Evolutionary conservation across 2,113 vertebrate species (phyloP), one percentile per base, ranked within the genome.

Genomic region (Syngnathus typhle): DNA sequence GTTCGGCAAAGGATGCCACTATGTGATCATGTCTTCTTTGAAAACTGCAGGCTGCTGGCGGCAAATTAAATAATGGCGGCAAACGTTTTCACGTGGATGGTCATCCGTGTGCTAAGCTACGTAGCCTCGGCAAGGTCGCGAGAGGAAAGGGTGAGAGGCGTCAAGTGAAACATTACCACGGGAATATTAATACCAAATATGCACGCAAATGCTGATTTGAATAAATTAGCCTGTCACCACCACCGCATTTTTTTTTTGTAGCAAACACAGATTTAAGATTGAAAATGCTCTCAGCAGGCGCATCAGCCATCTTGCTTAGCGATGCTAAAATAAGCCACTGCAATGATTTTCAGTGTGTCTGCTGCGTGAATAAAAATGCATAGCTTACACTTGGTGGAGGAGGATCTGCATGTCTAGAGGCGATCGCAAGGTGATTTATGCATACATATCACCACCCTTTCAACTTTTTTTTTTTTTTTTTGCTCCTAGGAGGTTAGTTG

Each of bases 361-460:
- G 55, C 60, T 49, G 55, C 60, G 47, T 62, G 69, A 52, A 73
- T 71, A 62, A 65, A 75, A 66, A 69, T 72, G 61, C 52, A 63
- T 69, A 71, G 68, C 58, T 56, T 13, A 36, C 21, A 7, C 49
- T 73, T 73, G 67, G 7, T 9, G 58, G 71, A 49, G 58, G 47
- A 47, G 21, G 64, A 36, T 72, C 60, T 74, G 55, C 49, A n/a
- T 51, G 70, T 76, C 70, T 70, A 36, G 52, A 70, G 55, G 67
- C 47, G 46, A 76, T 65, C 73, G 27, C 27, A 32, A 32, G 27
- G 27, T 32, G 27, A 32, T 32, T 32, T 32, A 3, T 65, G 49
- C 12, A 1, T 52, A 0, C 23, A 49, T 59, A 61, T 52, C 36
- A 15, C 19, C 38, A 52, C 32, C 3, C 16, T 63, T 64, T 27